Base-by-base conservation (phyloP, 53 echinoderm and acorn worm genomes). In the Pentamera pediparva region DNA sequence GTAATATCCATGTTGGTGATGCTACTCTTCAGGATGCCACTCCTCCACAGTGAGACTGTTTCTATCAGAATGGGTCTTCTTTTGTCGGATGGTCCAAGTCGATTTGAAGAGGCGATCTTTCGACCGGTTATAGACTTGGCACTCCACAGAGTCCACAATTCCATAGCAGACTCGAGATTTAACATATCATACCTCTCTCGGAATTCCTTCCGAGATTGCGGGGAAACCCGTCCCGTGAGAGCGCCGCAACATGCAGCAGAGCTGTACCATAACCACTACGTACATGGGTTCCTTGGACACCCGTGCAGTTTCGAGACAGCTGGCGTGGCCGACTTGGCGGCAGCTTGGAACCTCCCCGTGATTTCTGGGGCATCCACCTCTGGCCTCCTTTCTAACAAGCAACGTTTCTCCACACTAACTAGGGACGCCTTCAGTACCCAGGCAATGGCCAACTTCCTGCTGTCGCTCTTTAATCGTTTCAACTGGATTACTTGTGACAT, bases 261-360 rank as follows among this genome's bases (percentile, higher is more conserved):
- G 17, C 19, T 86, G 27, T 81, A 38, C 36, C 40, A 76, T 20
- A 35, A 15, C 0, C 49, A 61, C n/a, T 40, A 40, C 13, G 63
- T 87, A 18, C 32, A 22, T 28, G 69, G 36, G 5, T 79, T 83
- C 34, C 32, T 87, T 10, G 88, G 88, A 24, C 88, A 77, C 15
- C 49, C 57, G 0, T 87, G 88, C 34, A 83, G 88, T 28, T 63
- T 49, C 37, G 62, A 74, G 40, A 65, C 75, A 22, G 47, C 63
- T 19, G 43, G 28, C 1, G 69, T 83, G 0, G 67, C 74, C 4
- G 88, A 83, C 36, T 39, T 87, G 27, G 79, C 88, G 0, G 56
- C 79, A 13, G 75, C 32, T 48, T 87, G 88, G 83, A 83, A 87
- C 45, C 35, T 87, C 29, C 88, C 88, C 8, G 73, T 87, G 11